Evolutionary conservation across 2,113 vertebrate genomes (phyloP).

Genomic region (Fulmarus glacialis): DNA sequence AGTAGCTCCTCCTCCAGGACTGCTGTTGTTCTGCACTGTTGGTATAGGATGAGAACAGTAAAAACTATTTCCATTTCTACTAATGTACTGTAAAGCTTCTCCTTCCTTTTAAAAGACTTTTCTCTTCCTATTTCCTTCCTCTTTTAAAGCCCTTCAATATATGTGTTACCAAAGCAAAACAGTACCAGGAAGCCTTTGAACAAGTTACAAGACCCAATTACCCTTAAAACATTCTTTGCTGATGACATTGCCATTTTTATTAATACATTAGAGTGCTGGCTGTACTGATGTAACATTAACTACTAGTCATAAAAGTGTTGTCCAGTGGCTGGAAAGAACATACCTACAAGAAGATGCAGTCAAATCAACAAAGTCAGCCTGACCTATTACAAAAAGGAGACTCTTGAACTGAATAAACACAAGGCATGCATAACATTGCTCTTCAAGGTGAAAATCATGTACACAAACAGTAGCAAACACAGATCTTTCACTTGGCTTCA

Average conservation of each 20-base stretch:
- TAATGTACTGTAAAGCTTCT: background rate
- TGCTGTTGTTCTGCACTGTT: background rate
- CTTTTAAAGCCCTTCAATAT: background rate
- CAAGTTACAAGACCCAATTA: background rate
- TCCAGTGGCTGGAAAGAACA: background rate
- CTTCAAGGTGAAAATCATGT: background rate
- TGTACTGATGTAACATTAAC: background rate
- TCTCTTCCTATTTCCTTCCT: background rate
- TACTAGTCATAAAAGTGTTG: background rate
- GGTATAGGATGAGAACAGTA: background rate
- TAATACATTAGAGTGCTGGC: background rate
- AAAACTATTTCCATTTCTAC: background rate
- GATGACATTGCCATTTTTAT: background rate
- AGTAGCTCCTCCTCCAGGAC: background rate
- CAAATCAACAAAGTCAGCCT: background rate
- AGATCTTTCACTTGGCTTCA: background rate
- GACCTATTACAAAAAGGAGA: background rate
- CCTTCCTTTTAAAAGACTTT: background rate
- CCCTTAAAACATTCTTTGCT: background rate
- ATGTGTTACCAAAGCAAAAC: background rate
- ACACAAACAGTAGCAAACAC: background rate
- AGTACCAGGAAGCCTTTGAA: background rate
- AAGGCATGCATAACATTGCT: background rate
- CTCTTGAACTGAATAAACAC: background rate
- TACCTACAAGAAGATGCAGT: background rate